Evolutionary conservation across 2,888 invertebrate genomes (phyloP), one percentile per base, ranked within the genome.

Genomic region (Fabriciana adippe): DNA sequence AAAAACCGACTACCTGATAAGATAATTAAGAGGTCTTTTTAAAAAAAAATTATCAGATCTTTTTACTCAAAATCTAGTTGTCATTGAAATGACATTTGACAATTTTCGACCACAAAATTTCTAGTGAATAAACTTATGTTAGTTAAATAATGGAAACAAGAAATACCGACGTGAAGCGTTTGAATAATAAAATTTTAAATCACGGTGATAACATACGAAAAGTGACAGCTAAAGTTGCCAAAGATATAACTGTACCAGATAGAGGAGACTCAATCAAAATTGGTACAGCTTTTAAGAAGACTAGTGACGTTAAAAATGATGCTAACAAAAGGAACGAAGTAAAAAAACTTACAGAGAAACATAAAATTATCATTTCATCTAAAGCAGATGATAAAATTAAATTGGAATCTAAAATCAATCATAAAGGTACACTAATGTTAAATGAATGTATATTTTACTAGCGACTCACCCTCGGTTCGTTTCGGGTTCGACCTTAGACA

Each of bases 181-280:
- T 61, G 1, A 73, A 73, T 48, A 74, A 66, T 51, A 74, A 73
- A 71, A 76, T 70, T 59, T 72, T 71, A 74, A 65, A 67, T 48
- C 57, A 74, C 74, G 47, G 78, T 61, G 74, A 81, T 74, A 73
- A 56, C 26, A 13, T 73, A 72, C 8, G 73, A 65, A 41, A 77
- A 51, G 51, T 41, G 11, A 41, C 35, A 11, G 35, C 14, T 26
- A 61, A 53, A 35, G 56, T 66, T 66, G 11, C 50, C 3, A 60
- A 55, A 67, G 26, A 47, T 45, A 47, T 45, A 56, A n/a, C 53
- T 1, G 66, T 74, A 11, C 69, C 74, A 0, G 83, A 81, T 11
- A 68, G 79, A 4, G 83, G 81, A 0, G 84, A 84, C 56, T 66
- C 69, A 31, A 45, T 6, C 47, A 74, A 73, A 56, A 67, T 55